Evolutionary conservation across 2,888 invertebrate species (phyloP), one percentile per base, ranked within the genome.

Genomic region (Tiphia femorata): DNA sequence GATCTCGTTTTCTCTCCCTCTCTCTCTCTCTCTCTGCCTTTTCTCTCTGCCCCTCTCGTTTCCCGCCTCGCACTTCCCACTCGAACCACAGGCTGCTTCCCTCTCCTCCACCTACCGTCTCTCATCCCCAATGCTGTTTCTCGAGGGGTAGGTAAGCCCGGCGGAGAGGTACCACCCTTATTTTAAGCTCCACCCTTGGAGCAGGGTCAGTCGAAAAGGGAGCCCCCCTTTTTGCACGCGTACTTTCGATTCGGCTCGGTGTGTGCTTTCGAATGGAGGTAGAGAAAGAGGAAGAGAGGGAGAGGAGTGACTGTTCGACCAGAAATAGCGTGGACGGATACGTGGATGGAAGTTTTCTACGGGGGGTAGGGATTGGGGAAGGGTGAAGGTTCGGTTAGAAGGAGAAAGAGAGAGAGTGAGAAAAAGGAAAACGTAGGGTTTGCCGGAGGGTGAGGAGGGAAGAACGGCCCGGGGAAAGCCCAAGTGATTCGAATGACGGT

Each of bases 101-200:
- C 14, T 33, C 60, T 58, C 63, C 48, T 51, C 49, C 63, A 63
- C 30, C 53, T 21, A 17, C 12, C 19, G 10, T 19, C 7, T 17
- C 17, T 63, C 65, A 53, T 60, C 58, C 56, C 59, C 59, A 46
- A 49, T 50, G 48, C 60, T 49, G 64, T 49, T 64, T 56, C 51
- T 30, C 60, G 60, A 64, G 58, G 70, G 57, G 63, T 67, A 70
- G 64, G 59, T 64, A 58, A 68, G 61, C 66, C 41, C 17, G 37
- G 16, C 43, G 48, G 44, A 10, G 52, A 62, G 59, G 76, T 70
- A 71, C 74, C 79, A 80, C 81, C 80, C 79, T 80, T 80, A 72
- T 67, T 76, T 75, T 77, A 81, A 80, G 80, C 81, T 78, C 81
- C 81, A 80, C 81, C 81, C 80, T 81, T 78, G 56, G 61, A 62